A percentile compares a stretch with the other conserved stretches of the same genome.
phyloP scores from a whole-genome alignment of 2,797 vertebrate genomes.

The Benthosema pterotum region DNA sequence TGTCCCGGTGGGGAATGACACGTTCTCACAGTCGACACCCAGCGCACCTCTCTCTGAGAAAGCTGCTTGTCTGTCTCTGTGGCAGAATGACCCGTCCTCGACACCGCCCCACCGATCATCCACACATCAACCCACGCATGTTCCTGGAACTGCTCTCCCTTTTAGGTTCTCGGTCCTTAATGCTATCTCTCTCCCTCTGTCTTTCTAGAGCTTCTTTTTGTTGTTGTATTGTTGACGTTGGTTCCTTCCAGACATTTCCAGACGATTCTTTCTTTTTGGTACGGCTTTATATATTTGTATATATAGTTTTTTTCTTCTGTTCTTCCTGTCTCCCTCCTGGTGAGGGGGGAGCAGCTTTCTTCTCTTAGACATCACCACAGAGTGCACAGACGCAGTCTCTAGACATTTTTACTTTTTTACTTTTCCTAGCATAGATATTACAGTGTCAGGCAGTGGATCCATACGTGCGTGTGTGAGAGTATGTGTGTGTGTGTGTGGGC shows the following conservation, averaged over 20 bases:
- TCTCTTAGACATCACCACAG: constrained; percentile 61
- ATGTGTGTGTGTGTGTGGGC: constrained; percentile 1
- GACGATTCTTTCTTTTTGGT: constrained; percentile 58
- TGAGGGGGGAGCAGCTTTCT: constrained; percentile 55
- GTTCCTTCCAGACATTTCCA: constrained; percentile 30
- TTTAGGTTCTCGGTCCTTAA: neutral
- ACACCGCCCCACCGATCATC: neutral
- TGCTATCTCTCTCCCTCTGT: constrained; percentile 1
- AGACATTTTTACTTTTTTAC: constrained; percentile 55
- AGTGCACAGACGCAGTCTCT: constrained; percentile 51
- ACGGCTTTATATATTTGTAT: constrained; percentile 29
- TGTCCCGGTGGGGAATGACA: constrained; percentile 2
- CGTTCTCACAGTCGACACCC: neutral
- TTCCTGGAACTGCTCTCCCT: neutral
- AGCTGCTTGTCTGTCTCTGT: constrained; percentile 9
- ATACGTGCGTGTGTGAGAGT: constrained; percentile 7
- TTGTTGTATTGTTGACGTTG: constrained; percentile 14
- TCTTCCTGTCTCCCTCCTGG: constrained; percentile 16
- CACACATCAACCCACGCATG: constrained; percentile 2
- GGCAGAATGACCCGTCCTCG: neutral
- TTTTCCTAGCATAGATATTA: constrained; percentile 26
- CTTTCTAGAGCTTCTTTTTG: constrained; percentile 55
- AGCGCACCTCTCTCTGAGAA: constrained; percentile 63
- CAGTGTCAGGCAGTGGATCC: constrained; percentile 27
- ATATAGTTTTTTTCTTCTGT: constrained; percentile 23